phyloP scores from a whole-genome alignment of 2,797 vertebrate genomes.

The Neosilurus mollespiculum region DNA sequence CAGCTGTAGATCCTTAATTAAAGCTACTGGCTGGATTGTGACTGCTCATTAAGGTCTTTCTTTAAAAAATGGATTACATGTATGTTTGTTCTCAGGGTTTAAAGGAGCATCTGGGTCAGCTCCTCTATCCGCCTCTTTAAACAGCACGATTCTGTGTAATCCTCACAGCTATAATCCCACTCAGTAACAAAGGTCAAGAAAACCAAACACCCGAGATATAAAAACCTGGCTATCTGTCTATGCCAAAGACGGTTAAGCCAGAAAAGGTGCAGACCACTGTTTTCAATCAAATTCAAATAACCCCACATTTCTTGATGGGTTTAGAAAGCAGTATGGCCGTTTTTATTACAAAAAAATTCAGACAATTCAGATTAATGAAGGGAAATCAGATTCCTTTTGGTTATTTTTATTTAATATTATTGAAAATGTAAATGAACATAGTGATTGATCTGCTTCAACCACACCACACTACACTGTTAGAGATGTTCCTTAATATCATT shows the following conservation, averaged over 20 bases:
- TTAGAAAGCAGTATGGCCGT: neutral
- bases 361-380: neutral
- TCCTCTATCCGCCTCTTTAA: neutral
- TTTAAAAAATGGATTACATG: neutral
- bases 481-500: neutral
- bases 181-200: neutral
- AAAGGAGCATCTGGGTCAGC: slow-evolving; percentile 10
- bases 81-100: slow-evolving; percentile 6
- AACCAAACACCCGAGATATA: neutral
- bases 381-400: neutral
- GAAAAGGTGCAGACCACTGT: neutral
- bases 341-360: neutral
- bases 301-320: neutral
- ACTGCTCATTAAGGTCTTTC: neutral
- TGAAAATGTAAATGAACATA: no score
- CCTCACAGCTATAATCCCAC: neutral
- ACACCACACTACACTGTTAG: no score
- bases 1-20: slow-evolving; percentile 6
- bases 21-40: neutral
- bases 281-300: neutral
- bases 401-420: no score
- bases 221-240: neutral
- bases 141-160: slow-evolving; percentile 5
- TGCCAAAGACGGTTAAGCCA: neutral
- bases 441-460: neutral